Evolutionary conservation across 2,888 invertebrate species (phyloP), one percentile per base, ranked within the genome.

Genomic region (Podotricha telesiphe): DNA sequence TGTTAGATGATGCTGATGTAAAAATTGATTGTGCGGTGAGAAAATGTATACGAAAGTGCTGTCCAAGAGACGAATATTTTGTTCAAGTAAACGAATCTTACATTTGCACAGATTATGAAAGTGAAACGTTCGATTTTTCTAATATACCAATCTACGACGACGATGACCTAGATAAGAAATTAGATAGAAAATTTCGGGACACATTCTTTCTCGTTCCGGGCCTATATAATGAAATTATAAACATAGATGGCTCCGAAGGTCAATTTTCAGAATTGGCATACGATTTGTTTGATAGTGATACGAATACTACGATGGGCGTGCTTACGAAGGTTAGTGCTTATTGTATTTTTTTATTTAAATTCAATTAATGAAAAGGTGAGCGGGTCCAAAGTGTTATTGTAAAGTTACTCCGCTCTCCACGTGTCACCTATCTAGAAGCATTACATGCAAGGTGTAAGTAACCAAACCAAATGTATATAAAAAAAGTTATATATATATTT

Each of bases 121-220:
- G 6, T 17, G 61, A 67, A 5, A 34, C 34, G 6, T 62, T 45
- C 7, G 53, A 67, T 53, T 67, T 67, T 34, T 20, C 67, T n/a
- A 67, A 34, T 37, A 15, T 67, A 20, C 20, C 51, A 7, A 45
- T 67, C 6, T 67, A 67, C 37, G 53, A 62, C n/a, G 61, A 67
- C 19, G 11, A 53, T 13, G 20, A 62, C 17, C 61, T 42, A 15
- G 61, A 51, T 0, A 19, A 34, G 7, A 61, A 37, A 8, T 47
- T 55, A 1, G 13, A 47, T n/a, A 53, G 8, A 6, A 37, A 51
- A 4, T 45, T 67, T 1, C 40, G 22, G 34, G 67, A 67, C 8
- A 47, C 53, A 62, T 67, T 67, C 45, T 51, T 22, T 17, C 20
- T 67, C 5, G 47, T 17, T 19, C 67, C 67, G 11, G 62, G 53